These are phyloP conservation scores for Grallaria varia DNA, from an alignment of 2,113 vertebrate species.

Conservation along the genomic window DNA sequence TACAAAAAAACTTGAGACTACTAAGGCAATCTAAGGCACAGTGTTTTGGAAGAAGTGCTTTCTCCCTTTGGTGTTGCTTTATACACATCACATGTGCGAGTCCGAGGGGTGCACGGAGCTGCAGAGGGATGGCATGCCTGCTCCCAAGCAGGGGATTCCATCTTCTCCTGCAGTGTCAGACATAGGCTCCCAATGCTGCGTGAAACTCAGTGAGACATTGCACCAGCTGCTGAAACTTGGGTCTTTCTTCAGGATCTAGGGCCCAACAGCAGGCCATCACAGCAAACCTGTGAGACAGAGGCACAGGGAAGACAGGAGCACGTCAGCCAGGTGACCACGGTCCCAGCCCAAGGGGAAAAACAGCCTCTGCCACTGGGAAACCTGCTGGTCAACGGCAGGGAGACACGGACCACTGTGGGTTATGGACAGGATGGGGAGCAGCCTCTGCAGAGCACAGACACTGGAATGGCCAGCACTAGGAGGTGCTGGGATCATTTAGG, in stretches of 20 bases:
- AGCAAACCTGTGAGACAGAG: constrained; percentile 83
- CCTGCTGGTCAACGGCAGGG: background rate
- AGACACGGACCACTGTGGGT: background rate
- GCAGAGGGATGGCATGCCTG: background rate
- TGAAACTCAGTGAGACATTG: constrained; percentile 99
- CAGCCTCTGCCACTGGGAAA: background rate
- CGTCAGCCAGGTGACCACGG: accelerated
- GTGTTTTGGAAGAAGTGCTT: constrained; percentile 72
- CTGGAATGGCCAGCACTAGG: background rate
- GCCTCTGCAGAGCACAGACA: background rate
- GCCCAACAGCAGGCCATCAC: constrained; percentile 99
- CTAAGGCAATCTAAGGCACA: constrained; percentile 84
- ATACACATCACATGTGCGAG: background rate
- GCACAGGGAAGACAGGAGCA: background rate
- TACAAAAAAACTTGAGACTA: constrained; percentile 59
- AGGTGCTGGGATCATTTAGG: background rate
- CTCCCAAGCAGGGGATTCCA: background rate
- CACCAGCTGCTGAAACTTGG: constrained; percentile 98
- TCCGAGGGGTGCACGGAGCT: background rate
- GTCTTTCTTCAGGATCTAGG: constrained; percentile 94
- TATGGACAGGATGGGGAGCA: too few relatives aligned
- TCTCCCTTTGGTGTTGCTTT: constrained; percentile 60
- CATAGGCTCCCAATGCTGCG: constrained; percentile 92
- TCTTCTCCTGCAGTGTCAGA: constrained; percentile 72
- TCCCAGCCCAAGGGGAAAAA: background rate